These are phyloP conservation scores for Smutsia gigantea DNA, from an alignment of 2,797 vertebrate species.

Conservation along the genomic window DNA sequence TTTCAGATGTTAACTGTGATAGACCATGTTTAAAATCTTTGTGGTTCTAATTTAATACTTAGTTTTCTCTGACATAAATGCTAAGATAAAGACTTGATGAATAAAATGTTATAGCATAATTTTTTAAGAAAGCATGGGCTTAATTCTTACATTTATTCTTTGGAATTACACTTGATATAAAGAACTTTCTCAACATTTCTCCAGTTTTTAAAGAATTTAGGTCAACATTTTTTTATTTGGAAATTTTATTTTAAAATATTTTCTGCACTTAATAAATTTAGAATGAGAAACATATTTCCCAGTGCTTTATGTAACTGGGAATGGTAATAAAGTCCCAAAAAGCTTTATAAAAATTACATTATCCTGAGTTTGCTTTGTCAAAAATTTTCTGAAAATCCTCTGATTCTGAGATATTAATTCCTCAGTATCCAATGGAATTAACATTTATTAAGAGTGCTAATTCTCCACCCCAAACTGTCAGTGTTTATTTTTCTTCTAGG, in stretches of 20 bases:
- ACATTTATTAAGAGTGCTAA: constrained; percentile 6
- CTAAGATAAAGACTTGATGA: not conserved
- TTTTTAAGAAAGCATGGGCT: constrained; percentile 1
- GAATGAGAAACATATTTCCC: not conserved
- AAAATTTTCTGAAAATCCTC: constrained; percentile 23
- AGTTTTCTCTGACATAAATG: constrained; percentile 23
- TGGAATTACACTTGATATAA: constrained; percentile 27
- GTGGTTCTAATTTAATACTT: not conserved
- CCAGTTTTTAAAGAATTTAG: constrained; percentile 29
- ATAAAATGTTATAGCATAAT: not conserved
- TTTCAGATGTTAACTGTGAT: constrained; percentile 13
- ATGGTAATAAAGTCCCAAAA: not conserved
- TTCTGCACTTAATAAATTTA: not conserved
- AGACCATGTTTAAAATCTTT: constrained; percentile 40
- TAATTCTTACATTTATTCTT: constrained; percentile 32
- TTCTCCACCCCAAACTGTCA: not conserved
- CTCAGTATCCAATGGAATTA: not conserved
- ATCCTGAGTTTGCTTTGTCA: not conserved
- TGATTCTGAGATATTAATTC: constrained; percentile 8
- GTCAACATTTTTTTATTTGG: not conserved
- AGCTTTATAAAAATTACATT: constrained; percentile 20
- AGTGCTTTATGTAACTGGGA: not conserved
- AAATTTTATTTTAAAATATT: not conserved
- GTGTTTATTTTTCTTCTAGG: constrained; percentile 11
- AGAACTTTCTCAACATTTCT: not conserved